A percentile compares a stretch with the other conserved stretches of the same genome.
phyloP scores from a whole-genome alignment of 2,888 invertebrate genomes.

The Agrochola lychnidis region DNA sequence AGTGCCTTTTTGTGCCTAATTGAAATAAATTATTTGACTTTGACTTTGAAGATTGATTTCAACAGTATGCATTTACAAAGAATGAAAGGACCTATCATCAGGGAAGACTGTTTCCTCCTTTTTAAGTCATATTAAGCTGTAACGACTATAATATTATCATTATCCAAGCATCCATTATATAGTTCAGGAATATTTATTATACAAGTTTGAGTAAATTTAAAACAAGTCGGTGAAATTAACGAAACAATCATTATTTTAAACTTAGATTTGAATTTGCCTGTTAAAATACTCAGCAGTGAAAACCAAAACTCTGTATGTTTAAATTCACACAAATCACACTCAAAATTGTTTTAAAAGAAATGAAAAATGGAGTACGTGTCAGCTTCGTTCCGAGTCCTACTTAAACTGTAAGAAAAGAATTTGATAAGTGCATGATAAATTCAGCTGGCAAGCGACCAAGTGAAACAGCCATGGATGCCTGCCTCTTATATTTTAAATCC shows the following conservation, averaged over 20 bases:
- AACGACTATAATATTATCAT: not conserved
- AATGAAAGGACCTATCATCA: not conserved
- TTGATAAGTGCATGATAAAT: slow-evolving; percentile 62
- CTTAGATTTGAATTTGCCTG: not conserved
- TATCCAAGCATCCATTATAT: not conserved
- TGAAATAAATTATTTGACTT: no score
- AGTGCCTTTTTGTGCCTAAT: no score
- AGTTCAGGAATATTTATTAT: not conserved
- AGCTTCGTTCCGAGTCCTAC: slow-evolving; percentile 30
- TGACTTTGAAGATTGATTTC: not conserved
- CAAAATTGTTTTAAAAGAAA: slow-evolving; percentile 52
- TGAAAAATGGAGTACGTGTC: slow-evolving; percentile 54
- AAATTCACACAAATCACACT: slow-evolving; percentile 48
- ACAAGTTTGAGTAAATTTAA: no score
- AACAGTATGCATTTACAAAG: not conserved
- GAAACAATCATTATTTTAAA: not conserved
- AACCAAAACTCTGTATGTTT: not conserved
- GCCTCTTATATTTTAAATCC: slow-evolving; percentile 38
- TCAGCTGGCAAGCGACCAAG: slow-evolving; percentile 51
- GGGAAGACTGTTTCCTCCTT: not conserved
- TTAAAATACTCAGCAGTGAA: not conserved
- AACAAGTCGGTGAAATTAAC: not conserved
- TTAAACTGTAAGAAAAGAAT: slow-evolving; percentile 50
- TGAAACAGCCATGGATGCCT: slow-evolving; percentile 23
- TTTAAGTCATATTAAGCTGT: not conserved